Evolutionary conservation across 2,113 vertebrate species (phyloP).

Genomic region (Sisor rabdophorus): DNA sequence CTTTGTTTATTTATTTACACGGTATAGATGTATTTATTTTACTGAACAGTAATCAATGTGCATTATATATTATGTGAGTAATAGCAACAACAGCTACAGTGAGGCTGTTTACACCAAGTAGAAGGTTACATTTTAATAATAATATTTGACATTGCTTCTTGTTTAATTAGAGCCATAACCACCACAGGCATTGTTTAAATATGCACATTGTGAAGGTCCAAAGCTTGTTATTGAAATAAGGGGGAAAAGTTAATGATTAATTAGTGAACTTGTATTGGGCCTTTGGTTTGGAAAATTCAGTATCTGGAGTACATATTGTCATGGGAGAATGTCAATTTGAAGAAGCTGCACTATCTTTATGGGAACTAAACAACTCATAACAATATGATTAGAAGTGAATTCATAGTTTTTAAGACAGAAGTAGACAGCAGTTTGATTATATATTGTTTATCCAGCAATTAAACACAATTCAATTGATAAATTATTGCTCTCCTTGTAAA

Average conservation of each 20-base stretch:
- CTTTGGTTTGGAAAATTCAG: slow-evolving; percentile 7
- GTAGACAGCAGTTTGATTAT: background rate
- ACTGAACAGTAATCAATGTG: background rate
- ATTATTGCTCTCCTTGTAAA: too few species aligned
- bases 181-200: background rate
- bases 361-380: background rate
- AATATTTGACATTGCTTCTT: background rate
- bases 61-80: background rate
- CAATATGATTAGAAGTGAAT: background rate
- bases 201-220: background rate
- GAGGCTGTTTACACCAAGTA: background rate
- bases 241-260: background rate
- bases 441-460: too few species aligned
- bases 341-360: background rate
- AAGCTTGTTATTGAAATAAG: background rate
- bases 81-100: background rate
- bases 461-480: too few species aligned
- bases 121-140: background rate
- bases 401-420: background rate
- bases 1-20: background rate
- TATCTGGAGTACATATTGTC: slow-evolving; percentile 5
- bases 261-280: background rate
- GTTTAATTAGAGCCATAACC: background rate
- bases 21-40: background rate
- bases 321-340: slow-evolving; percentile 6